Percentiles rank a stretch among this genome's conserved stretches.
Conservation (phyloP, 1,140 invertebrate species). For the Aphis gossypii region DNA sequence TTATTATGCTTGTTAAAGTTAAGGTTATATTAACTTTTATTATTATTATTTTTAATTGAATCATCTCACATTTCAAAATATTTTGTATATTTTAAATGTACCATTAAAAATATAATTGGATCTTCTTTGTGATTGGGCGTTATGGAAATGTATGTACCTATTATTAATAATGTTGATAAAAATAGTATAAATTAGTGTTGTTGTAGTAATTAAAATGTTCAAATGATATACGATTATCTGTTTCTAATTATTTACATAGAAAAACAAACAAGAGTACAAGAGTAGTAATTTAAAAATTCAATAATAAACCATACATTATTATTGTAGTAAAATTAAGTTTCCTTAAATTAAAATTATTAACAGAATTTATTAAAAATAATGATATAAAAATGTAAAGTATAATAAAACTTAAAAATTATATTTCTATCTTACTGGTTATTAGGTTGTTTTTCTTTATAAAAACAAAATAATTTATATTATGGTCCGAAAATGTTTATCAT, state of each 20-base stretch:
- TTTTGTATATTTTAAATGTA: neutral
- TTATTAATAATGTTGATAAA: neutral
- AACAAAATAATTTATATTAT: neutral
- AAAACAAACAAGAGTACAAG: neutral
- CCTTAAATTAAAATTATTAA: neutral
- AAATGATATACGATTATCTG: neutral
- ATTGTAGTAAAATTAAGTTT: neutral
- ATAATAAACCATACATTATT: neutral
- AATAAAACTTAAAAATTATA: neutral
- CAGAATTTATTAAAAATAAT: neutral
- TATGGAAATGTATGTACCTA: neutral
- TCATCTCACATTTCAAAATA: neutral
- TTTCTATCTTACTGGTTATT: neutral
- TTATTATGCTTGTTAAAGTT: neutral
- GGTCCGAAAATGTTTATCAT: neutral
- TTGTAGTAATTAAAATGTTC: neutral
- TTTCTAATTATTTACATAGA: neutral
- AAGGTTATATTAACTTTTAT: neutral
- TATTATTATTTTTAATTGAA: conserved; percentile 44
- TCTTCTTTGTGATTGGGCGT: neutral
- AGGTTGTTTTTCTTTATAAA: neutral
- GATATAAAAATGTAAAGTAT: neutral
- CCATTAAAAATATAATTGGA: neutral
- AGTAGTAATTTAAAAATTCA: neutral
- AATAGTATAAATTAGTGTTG: neutral